phyloP scores from a whole-genome alignment of 2,113 vertebrate species.

The Dunckerocampus dactyliophorus region DNA sequence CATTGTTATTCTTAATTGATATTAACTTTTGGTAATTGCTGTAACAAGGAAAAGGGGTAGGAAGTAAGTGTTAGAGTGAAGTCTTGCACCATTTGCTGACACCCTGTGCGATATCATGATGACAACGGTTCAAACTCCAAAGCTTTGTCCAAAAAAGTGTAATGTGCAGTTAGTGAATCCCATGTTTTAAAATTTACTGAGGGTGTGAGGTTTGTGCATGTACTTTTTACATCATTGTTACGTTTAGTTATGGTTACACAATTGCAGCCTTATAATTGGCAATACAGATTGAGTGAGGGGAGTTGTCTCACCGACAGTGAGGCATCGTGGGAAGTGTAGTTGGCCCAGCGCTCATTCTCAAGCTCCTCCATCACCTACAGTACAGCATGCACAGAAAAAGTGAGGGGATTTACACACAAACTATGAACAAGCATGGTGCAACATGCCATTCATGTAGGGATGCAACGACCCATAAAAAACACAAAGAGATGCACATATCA shows the following conservation, averaged over 20 bases:
- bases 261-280: not conserved
- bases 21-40: no score
- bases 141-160: no score
- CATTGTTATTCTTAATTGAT: no score
- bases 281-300: constrained; percentile 21
- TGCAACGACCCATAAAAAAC: not conserved
- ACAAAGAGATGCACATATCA: not conserved
- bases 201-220: constrained; percentile 7
- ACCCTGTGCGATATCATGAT: no score
- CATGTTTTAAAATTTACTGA: not conserved
- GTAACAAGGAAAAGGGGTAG: no score
- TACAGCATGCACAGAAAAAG: constrained; percentile 67
- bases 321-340: constrained; percentile 85
- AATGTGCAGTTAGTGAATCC: not conserved
- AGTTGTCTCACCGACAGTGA: constrained; percentile 81
- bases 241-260: not conserved
- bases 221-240: not conserved
- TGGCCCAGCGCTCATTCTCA: constrained; percentile 96
- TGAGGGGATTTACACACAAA: constrained; percentile 25
- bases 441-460: constrained; percentile 4
- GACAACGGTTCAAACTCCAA: no score
- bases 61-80: no score
- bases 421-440: not conserved
- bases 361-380: constrained; percentile 96
- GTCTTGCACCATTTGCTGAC: no score